Evolutionary conservation across 2,797 vertebrate genomes (phyloP).

Genomic region (Danio kyathit): DNA sequence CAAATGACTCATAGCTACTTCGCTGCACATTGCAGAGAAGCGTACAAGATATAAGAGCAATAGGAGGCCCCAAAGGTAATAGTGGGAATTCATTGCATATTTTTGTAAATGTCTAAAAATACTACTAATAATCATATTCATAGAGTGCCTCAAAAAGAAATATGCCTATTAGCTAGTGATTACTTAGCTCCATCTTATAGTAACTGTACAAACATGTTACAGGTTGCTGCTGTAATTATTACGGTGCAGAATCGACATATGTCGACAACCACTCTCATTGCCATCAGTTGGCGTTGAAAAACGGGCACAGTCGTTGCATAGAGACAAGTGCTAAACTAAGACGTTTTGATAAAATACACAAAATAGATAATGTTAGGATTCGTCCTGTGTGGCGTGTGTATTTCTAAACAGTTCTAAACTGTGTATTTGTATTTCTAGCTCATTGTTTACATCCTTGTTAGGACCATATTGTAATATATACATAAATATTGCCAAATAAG

Average conservation of each 20-base stretch:
- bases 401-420: constrained; percentile 33
- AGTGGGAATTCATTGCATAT: constrained; percentile 39
- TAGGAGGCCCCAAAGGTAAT: constrained; percentile 11
- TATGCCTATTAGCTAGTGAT: constrained; percentile 31
- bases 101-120: constrained; percentile 39
- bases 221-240: constrained; percentile 18
- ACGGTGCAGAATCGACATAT: constrained; percentile 39
- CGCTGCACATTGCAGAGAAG: constrained; percentile 32
- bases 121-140: constrained; percentile 40
- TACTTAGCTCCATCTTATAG: constrained; percentile 10
- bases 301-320: neutral
- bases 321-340: constrained; percentile 34
- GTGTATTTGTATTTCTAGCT: constrained; percentile 41
- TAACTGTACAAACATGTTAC: constrained; percentile 20
- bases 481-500: constrained; percentile 44
- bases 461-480: constrained; percentile 48
- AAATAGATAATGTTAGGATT: constrained; percentile 18
- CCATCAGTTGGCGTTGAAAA: constrained; percentile 12
- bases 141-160: constrained; percentile 60
- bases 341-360: constrained; percentile 5
- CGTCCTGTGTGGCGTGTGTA: constrained; percentile 2
- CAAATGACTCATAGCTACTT: constrained; percentile 41
- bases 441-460: constrained; percentile 45
- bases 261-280: constrained; percentile 1
- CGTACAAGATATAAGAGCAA: constrained; percentile 41